Percentiles rank a stretch among this genome's conserved stretches.
Conservation (phyloP, 2,888 invertebrate species). For the Dasysyrphus albostriatus region DNA sequence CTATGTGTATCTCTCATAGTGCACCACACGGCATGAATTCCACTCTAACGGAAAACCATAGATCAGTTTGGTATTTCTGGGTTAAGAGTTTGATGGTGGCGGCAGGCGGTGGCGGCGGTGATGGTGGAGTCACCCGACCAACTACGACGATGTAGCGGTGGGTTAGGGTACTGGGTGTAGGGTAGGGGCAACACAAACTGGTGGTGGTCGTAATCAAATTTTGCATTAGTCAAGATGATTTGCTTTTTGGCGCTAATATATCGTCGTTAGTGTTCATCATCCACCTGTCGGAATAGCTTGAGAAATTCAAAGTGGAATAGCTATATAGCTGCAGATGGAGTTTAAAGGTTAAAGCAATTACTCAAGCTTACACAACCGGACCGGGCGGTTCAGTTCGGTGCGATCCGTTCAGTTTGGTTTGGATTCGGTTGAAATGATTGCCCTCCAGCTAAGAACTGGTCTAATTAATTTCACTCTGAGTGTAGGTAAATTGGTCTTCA, state of each 20-base stretch:
- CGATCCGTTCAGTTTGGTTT: not conserved
- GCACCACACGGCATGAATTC: slow-evolving; percentile 71
- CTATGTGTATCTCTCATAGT: slow-evolving; percentile 71
- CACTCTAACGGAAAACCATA: slow-evolving; percentile 73
- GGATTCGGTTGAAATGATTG: slow-evolving; percentile 39
- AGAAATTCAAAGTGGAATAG: slow-evolving; percentile 67
- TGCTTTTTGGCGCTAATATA: slow-evolving; percentile 76
- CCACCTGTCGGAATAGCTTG: slow-evolving; percentile 72
- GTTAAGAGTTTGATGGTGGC: slow-evolving; percentile 42
- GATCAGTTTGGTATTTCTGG: slow-evolving; percentile 74
- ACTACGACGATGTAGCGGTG: not conserved
- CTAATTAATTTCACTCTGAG: slow-evolving; percentile 69
- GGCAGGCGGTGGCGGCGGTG: not conserved
- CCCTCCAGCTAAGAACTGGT: slow-evolving; percentile 67
- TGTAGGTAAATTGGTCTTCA: slow-evolving; percentile 69
- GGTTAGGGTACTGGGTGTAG: not conserved
- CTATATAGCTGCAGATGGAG: slow-evolving; percentile 30
- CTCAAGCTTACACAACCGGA: slow-evolving; percentile 70
- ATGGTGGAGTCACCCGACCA: not conserved
- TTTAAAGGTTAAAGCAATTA: slow-evolving; percentile 74
- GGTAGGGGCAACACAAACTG: slow-evolving; percentile 12
- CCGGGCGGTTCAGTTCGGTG: slow-evolving; percentile 31
- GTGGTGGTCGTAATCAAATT: slow-evolving; percentile 75
- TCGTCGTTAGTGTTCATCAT: slow-evolving; percentile 75
- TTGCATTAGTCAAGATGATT: slow-evolving; percentile 76